Evolutionary conservation across 2,888 invertebrate genomes (phyloP), one percentile per base, ranked within the genome.

Genomic region (Drosophila neotestacea): DNA sequence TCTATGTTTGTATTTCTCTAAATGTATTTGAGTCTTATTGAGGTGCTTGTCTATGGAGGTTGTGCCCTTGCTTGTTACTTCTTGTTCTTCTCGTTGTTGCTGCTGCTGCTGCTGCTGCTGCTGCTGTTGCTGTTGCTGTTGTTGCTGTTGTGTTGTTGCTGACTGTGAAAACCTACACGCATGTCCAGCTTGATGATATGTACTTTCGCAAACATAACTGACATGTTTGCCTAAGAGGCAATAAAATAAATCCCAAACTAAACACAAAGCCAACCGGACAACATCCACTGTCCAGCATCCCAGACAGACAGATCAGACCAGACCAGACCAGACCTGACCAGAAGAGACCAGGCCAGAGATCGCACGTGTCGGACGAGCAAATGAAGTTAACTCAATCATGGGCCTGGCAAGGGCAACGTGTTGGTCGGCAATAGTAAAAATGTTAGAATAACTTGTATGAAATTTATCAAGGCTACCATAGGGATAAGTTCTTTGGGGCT

Each of bases 191-290:
- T 81, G 86, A 88, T 86, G 90, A 89, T 86, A 82, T 89, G 90
- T 86, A 85, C 77, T 89, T 89, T 88, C 72, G 90, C 88, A 79
- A 88, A 88, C 90, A 86, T 89, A 86, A 90, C 86, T 86, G 86
- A 90, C 86, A 86, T 86, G 86, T 86, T 90, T 77, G 87, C 81
- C 81, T 81, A 88, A 88, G 85, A 84, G 75, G 81, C 81, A 77
- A 81, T 86, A 75, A 81, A 88, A 86, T 86, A 86, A 86, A 86
- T 86, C 73, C 79, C 83, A 77, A 74, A 34, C 81, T 64, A 74
- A 77, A 81, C 75, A 81, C 78, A 79, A 77, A 77, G 70, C 52
- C 77, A 77, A 67, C 27, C 48, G 70, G 70, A 77, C 70, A 80
- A 44, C 48, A 27, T 44, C 42, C 36, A 44, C 13, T 22, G 30